A percentile compares a stretch with the other conserved stretches of the same genome.
These are phyloP conservation scores for Branchinecta lindahli DNA, from an alignment of 1,140 invertebrate species.

Conservation along the genomic window DNA sequence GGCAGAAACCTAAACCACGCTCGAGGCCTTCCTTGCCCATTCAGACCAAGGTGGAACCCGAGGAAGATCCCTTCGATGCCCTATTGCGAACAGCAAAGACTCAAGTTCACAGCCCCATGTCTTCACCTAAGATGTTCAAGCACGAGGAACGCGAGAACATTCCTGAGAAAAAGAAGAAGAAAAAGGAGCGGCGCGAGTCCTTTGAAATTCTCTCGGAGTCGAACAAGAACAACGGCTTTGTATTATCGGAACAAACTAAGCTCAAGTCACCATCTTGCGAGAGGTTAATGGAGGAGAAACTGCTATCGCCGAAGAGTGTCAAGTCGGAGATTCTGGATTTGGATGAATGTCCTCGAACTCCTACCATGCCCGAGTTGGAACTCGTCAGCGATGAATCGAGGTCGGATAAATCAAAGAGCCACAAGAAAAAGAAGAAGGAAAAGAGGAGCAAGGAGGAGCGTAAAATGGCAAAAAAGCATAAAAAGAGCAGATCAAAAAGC, in stretches of 20 bases:
- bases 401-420: slow-evolving; percentile 28
- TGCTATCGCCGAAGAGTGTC: neutral
- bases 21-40: neutral
- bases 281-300: neutral
- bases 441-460: slow-evolving; percentile 20
- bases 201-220: neutral
- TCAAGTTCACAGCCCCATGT: neutral
- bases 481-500: slow-evolving; percentile 14
- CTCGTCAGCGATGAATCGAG: slow-evolving; percentile 26
- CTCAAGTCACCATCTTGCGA: neutral
- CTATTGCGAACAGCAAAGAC: neutral
- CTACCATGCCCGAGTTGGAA: neutral
- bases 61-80: neutral
- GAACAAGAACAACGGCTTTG: neutral
- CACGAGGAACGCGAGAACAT: neutral
- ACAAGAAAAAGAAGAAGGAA: slow-evolving; percentile 22
- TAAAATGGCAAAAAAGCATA: slow-evolving; percentile 3
- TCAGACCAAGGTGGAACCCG: neutral
- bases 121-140: neutral
- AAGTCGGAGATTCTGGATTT: neutral
- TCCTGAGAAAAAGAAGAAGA: slow-evolving; percentile 1
- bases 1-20: neutral
- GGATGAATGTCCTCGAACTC: neutral
- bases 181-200: neutral
- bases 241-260: neutral